Evolutionary conservation across 2,888 invertebrate species (phyloP), one percentile per base, ranked within the genome.

Genomic region (Hemaris fuciformis): DNA sequence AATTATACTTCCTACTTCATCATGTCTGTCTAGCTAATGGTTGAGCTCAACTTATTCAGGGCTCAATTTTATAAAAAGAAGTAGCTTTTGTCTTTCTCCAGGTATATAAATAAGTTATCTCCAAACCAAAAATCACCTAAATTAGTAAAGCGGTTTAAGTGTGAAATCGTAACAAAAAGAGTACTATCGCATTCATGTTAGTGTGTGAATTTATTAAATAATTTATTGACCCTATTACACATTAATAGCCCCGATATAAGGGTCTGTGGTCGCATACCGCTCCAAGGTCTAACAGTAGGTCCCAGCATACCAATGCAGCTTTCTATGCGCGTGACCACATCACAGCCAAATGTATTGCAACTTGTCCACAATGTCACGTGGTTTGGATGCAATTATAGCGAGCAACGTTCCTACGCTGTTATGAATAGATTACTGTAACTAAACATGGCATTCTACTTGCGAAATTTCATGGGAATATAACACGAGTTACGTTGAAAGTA

Each of bases 301-400:
- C 27, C 53, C 15, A 31, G 25, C 48, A 48, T 48, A 53, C 53
- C 53, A 23, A 45, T 27, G 18, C 31, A 31, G 53, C 53, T 53
- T 53, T 53, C 53, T 53, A 53, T 31, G 53, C 15, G 53, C 18
- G 53, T 53, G 53, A 27, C 27, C 53, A 53, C 53, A 53, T 38
- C 38, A n/a, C n/a, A n/a, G n/a, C 38, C 38, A 20, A 53, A 53
- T 31, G 31, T 31, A 53, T 53, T 53, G 53, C 53, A 31, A 10
- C 25, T 27, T 20, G 31, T 53, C 53, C 18, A 53, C 53, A 53
- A 31, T 53, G 53, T 53, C 53, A 27, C 53, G 53, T 31, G 53
- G 31, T 27, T 53, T 18, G 31, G 53, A 53, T 53, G 53, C 31
- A 53, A 53, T 53, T 53, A 53, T 53, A 53, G 27, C 27, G 27